These are phyloP conservation scores for Megaceryle maxima DNA, from an alignment of 2,113 vertebrate genomes.

Conservation along the genomic window DNA sequence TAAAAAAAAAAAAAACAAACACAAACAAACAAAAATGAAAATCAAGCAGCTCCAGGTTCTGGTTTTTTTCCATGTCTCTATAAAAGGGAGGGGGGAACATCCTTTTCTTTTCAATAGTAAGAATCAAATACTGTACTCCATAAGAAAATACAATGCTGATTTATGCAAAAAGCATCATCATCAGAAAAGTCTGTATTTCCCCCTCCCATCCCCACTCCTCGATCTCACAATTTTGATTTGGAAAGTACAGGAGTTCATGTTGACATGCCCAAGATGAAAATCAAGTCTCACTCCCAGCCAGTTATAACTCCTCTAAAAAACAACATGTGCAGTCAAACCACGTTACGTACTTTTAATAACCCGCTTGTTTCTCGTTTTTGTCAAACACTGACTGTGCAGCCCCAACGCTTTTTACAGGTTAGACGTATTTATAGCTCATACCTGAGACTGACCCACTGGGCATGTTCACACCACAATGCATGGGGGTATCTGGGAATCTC, in stretches of 20 bases:
- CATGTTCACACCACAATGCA: constrained; percentile 70
- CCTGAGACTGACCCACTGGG: constrained; percentile 70
- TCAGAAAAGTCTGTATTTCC: not conserved
- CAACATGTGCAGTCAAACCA: constrained; percentile 32
- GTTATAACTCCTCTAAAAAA: constrained; percentile 16
- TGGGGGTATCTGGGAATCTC: constrained; percentile 67
- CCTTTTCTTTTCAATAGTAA: not conserved
- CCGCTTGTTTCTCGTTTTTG: not conserved
- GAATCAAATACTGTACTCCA: not conserved
- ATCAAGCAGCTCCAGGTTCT: not conserved
- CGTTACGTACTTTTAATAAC: not conserved
- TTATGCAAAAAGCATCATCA: not conserved
- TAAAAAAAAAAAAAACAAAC: too few relatives aligned
- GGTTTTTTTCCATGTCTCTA: not conserved
- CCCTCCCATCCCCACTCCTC: constrained; percentile 18
- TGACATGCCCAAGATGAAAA: constrained; percentile 58
- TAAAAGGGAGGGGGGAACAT: not conserved
- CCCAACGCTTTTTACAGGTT: constrained; percentile 66
- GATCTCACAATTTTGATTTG: not conserved
- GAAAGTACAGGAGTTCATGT: constrained; percentile 20
- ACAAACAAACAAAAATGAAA: not conserved
- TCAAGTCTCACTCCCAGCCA: constrained; percentile 35
- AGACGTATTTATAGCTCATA: constrained; percentile 69
- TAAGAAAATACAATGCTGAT: not conserved
- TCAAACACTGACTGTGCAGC: constrained; percentile 50